Base-by-base conservation (phyloP, 64 coral and sea anemone genomes). In the Actinia equina region DNA sequence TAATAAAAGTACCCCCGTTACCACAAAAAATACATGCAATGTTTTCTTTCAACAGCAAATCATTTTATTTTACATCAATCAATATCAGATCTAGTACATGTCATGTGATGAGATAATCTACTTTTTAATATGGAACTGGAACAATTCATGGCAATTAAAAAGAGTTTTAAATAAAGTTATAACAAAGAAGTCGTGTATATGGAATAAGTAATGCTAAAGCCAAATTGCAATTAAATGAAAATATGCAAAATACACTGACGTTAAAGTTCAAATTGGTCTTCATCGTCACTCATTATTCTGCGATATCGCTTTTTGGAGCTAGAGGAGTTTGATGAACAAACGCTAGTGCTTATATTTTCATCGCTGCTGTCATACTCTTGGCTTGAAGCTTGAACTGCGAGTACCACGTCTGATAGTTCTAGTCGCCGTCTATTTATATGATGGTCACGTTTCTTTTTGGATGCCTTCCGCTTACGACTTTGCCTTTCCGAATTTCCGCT, bases 211-310 rank as follows among this genome's bases (percentile, higher is more conserved):
- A 37, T 37, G 30, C 30, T 37, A 37, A 37, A 37, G 30, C 30
- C 30, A 37, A 37, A 37, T 37, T 37, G 30, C 30, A 37, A 37
- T 37, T 37, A 37, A 37, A 37, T 37, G 30, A 37, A 60, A 60
- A 14, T 67, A 25, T 60, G 13, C 13, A 60, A 60, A 13, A 16
- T 18, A 16, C 13, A 60, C 13, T 60, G 3, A 69, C 63, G 20
- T 69, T 69, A 69, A 69, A 69, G 63, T 69, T 69, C 63, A 69
- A 69, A 69, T 25, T 69, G 20, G 4, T 74, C 69, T 74, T 74
- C 69, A 14, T 74, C 69, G 15, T 74, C 69, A 74, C 69, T 74
- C 69, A 74, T 41, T 5, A 74, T 74, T 13, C 69, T 74, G 3
- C 69, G 27, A 74, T 74, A 74, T 74, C 69, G 69, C 41, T 74